phyloP scores from a whole-genome alignment of 2,113 vertebrate genomes.

The Myrmophylax atrothorax region DNA sequence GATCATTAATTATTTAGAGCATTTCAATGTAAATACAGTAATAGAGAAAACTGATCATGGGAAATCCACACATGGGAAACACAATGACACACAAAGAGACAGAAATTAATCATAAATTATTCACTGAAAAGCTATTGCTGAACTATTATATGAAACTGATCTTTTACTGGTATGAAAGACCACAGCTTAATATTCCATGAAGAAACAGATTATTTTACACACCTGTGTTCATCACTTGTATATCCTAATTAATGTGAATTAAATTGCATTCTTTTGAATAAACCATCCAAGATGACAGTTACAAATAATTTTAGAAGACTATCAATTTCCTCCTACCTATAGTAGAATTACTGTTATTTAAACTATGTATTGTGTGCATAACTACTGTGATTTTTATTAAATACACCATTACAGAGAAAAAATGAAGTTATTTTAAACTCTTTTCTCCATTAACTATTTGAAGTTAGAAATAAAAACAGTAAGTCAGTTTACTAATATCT shows the following conservation, averaged over 20 bases:
- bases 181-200: background rate
- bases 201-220: background rate
- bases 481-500: background rate
- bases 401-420: background rate
- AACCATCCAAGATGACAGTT: background rate
- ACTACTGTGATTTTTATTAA: background rate
- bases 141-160: background rate
- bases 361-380: background rate
- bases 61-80: background rate
- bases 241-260: background rate
- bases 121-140: background rate
- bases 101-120: background rate
- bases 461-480: background rate
- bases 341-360: background rate
- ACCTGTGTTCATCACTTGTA: background rate
- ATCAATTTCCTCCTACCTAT: background rate
- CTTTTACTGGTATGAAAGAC: background rate
- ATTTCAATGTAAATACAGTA: background rate
- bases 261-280: background rate
- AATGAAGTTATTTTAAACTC: background rate
- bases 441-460: background rate
- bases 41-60: background rate
- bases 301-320: background rate
- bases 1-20: background rate
- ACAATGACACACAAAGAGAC: background rate